These are phyloP conservation scores for Parazoanthus darwini DNA, from an alignment of 92 coral and sea anemone genomes.

Conservation along the genomic window DNA sequence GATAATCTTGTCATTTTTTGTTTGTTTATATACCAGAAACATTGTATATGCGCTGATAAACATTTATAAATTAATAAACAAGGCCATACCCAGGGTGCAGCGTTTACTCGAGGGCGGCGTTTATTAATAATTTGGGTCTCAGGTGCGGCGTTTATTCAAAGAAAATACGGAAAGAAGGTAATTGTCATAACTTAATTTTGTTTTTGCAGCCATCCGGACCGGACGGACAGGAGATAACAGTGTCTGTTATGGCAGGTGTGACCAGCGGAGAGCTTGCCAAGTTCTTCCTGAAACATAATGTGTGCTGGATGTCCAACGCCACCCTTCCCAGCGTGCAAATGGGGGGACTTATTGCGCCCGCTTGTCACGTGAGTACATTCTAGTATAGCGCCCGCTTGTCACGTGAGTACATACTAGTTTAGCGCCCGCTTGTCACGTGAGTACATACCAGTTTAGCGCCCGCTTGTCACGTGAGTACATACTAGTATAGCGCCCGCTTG, in stretches of 20 bases:
- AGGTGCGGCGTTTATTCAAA: no score
- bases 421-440: slow-evolving; percentile 53
- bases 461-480: neutral
- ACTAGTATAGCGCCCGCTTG: slow-evolving; percentile 44
- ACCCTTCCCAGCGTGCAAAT: slow-evolving; percentile 45
- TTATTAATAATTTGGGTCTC: no score
- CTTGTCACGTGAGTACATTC: slow-evolving; percentile 5
- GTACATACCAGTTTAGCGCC: neutral
- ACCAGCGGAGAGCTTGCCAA: slow-evolving; percentile 31
- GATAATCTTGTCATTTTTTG: no score
- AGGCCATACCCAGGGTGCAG: no score
- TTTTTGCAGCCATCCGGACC: neutral
- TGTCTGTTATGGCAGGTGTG: slow-evolving; percentile 38
- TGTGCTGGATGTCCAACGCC: slow-evolving; percentile 48
- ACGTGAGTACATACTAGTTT: neutral
- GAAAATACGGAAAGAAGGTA: no score
- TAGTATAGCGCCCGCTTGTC: slow-evolving; percentile 45
- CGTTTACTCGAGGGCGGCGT: no score
- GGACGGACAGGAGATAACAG: slow-evolving; percentile 5
- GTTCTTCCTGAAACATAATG: slow-evolving; percentile 27
- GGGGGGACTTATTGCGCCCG: slow-evolving; percentile 54
- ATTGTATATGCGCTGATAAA: no score
- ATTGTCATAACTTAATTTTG: no score
- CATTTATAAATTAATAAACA: no score
- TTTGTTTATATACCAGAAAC: no score